phyloP scores from a whole-genome alignment of 2,888 invertebrate genomes.

The Idaea dimidiata region DNA sequence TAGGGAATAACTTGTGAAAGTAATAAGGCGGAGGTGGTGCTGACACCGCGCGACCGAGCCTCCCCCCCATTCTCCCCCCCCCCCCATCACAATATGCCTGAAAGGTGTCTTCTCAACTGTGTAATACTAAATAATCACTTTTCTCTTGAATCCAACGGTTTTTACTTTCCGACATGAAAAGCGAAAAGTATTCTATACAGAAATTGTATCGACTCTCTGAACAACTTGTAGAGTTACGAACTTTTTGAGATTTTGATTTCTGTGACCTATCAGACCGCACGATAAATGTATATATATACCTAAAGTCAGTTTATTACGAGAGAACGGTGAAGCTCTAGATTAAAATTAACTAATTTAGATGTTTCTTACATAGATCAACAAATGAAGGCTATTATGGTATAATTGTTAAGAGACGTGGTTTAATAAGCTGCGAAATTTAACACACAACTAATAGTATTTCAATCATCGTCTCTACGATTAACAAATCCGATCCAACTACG shows the following conservation, averaged over 20 bases:
- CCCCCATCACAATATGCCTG: not conserved
- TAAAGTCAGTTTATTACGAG: no score
- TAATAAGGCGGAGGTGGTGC: not conserved
- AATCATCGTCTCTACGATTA: no score
- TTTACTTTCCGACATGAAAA: not conserved
- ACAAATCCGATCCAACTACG: no score
- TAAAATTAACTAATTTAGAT: no score
- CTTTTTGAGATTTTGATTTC: not conserved
- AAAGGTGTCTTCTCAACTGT: conserved; percentile 1
- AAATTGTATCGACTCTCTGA: not conserved
- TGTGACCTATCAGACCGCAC: not conserved
- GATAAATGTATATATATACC: no score
- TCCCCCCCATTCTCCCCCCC: not conserved
- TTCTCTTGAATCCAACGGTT: not conserved
- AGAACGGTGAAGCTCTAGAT: no score
- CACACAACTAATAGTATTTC: no score
- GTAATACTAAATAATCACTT: conserved; percentile 1
- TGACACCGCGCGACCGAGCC: not conserved
- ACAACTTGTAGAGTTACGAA: not conserved
- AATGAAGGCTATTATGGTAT: no score
- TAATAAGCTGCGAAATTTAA: no score
- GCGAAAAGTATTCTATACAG: not conserved
- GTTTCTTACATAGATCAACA: no score
- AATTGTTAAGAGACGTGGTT: no score
- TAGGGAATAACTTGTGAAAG: not conserved